Conservation (phyloP, 2,797 vertebrate genomes). For the Hypotaenidia okinawae region DNA sequence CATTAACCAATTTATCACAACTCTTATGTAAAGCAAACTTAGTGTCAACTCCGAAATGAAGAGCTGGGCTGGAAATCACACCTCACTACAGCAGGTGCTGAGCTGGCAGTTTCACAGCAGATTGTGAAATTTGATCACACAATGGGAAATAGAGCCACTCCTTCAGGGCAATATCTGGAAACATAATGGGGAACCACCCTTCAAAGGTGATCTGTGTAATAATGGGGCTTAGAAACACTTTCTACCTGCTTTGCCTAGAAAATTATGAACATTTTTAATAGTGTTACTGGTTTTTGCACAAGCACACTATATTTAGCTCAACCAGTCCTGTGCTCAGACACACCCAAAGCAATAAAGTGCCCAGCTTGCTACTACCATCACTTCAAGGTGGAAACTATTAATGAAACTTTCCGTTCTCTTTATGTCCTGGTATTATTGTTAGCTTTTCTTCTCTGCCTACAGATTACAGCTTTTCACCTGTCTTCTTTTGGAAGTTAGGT, state of each 20-base stretch:
- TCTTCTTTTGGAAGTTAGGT: not conserved
- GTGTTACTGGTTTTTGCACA: conserved; percentile 48
- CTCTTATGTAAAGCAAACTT: not conserved
- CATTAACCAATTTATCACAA: not conserved
- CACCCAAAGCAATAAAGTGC: conserved; percentile 35
- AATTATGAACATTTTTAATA: conserved; percentile 59
- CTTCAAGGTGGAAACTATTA: not conserved
- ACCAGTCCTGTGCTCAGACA: not conserved
- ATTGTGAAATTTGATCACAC: conserved; percentile 67
- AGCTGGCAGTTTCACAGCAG: conserved; percentile 62
- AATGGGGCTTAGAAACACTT: conserved; percentile 65
- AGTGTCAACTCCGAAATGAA: not conserved
- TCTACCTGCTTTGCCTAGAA: conserved; percentile 71
- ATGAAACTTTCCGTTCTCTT: not conserved
- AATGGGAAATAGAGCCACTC: conserved; percentile 68
- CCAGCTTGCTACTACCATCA: not conserved
- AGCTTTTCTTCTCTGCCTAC: not conserved
- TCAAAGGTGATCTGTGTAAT: conserved; percentile 59
- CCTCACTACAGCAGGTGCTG: conserved; percentile 43
- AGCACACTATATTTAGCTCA: conserved; percentile 51
- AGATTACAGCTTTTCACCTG: not conserved
- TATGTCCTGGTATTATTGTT: not conserved
- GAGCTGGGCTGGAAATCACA: conserved; percentile 37
- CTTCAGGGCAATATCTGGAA: conserved; percentile 69
- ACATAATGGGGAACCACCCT: conserved; percentile 62